Percentiles rank a stretch among this genome's conserved stretches.
phyloP scores from a whole-genome alignment of 2,888 invertebrate genomes.

The Acrobasis suavella region DNA sequence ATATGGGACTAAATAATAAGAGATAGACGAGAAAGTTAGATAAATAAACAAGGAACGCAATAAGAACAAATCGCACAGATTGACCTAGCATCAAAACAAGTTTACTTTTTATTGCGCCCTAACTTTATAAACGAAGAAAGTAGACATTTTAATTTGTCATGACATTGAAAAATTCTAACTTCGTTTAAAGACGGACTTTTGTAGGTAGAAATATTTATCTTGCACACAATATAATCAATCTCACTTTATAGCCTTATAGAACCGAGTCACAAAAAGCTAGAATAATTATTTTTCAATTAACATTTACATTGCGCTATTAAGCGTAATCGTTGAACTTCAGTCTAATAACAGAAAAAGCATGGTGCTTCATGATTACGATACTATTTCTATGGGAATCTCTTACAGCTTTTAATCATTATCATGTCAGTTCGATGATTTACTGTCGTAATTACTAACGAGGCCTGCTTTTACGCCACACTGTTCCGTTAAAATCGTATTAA shows the following conservation, averaged over 20 bases:
- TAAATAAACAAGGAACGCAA: too few species aligned
- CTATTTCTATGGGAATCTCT: conserved; percentile 6
- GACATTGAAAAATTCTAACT: neutral
- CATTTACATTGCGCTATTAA: conserved; percentile 15
- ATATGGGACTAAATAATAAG: too few species aligned
- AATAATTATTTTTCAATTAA: conserved; percentile 22
- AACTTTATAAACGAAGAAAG: too few species aligned
- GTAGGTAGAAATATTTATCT: neutral
- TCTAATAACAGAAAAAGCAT: conserved; percentile 2
- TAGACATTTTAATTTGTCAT: neutral
- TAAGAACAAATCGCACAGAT: too few species aligned
- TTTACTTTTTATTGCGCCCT: too few species aligned
- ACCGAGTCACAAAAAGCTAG: neutral
- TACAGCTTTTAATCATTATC: conserved; percentile 16
- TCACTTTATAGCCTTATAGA: neutral
- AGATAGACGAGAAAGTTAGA: too few species aligned
- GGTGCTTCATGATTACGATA: conserved; percentile 4
- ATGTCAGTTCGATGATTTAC: conserved; percentile 12
- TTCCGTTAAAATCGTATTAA: conserved; percentile 5
- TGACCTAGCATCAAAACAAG: too few species aligned
- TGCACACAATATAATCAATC: conserved; percentile 4
- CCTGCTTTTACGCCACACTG: neutral
- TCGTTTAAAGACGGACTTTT: neutral
- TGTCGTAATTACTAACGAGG: conserved; percentile 7
- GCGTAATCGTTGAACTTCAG: conserved; percentile 17